Conservation (phyloP, 2,113 vertebrate genomes). For the Typhlomys cinereus region DNA sequence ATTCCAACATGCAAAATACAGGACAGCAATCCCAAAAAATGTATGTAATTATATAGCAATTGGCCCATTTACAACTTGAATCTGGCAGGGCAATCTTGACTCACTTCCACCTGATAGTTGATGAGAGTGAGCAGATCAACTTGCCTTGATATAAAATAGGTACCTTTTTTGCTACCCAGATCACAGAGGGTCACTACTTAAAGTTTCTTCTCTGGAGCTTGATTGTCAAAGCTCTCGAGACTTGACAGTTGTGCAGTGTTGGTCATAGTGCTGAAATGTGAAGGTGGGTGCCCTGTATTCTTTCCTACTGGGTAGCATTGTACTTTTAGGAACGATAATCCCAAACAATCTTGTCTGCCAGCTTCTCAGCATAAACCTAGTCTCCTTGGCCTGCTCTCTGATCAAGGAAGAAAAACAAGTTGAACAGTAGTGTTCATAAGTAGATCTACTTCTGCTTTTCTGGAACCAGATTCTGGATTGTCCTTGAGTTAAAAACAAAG, state of each 20-base stretch:
- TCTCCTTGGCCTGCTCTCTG: neutral
- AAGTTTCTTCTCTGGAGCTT: neutral
- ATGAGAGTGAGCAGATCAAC: neutral
- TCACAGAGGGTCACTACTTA: neutral
- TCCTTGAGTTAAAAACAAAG: slow-evolving; percentile 43
- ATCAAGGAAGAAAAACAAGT: slow-evolving; percentile 45
- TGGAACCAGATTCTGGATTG: slow-evolving; percentile 27
- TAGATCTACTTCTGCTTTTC: neutral
- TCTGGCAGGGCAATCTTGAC: too few relatives aligned
- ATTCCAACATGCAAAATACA: too few relatives aligned
- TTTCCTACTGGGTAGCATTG: neutral
- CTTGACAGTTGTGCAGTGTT: neutral
- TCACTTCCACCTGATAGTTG: neutral
- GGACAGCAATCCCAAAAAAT: too few relatives aligned
- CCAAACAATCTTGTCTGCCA: slow-evolving; percentile 5
- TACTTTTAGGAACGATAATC: neutral
- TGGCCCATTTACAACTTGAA: too few relatives aligned
- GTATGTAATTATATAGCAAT: too few relatives aligned
- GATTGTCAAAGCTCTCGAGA: neutral
- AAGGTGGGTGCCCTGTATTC: neutral
- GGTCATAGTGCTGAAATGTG: neutral
- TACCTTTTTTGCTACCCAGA: neutral
- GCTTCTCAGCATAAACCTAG: neutral
- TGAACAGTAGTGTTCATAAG: neutral
- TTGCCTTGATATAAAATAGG: slow-evolving; percentile 28